Evolutionary conservation across 2,797 vertebrate species (phyloP), one percentile per base, ranked within the genome.

Genomic region (Glossophaga mutica): DNA sequence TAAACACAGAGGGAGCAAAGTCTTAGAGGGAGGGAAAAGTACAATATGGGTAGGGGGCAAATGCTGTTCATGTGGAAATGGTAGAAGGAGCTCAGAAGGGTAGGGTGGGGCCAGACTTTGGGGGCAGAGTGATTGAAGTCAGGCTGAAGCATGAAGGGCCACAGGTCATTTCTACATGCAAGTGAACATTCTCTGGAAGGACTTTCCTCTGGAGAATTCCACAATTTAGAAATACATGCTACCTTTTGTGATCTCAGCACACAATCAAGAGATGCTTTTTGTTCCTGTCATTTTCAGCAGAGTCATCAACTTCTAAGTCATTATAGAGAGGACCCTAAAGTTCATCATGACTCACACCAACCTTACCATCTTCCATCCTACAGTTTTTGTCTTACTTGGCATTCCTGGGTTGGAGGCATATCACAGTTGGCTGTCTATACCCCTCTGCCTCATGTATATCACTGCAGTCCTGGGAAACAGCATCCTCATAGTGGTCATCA

Each of bases 331-430:
- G 62, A 96, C 50, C 9, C 10, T 42, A 34, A n/a, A 52, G 59
- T 46, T 39, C 37, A 10, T 42, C 70, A 97, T 96, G 96, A 52
- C 37, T 52, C 37, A 68, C 9, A 52, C 11, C 83, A 97, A 97
- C 32, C 10, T 94, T 22, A 97, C 88, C 22, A 3, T 90, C 83
- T 93, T 96, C 78, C 94, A 97, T 18, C 96, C 95, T 65, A 42
- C 55, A 57, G 48, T 94, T 71, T 97, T 97, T 77, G 82, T 97
- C 81, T 70, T 97, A 12, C 67, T 96, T 0, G 97, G 94, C 67
- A 95, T 97, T 39, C 95, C 97, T 62, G 97, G 94, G 2, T 44
- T 97, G 76, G 96, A 98, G 59, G 59, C n/a, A 22, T 94, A 79
- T 37, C 95, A 98, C 2, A 24, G 39, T 15, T 97, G 96, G 95